Percentiles rank a stretch among this genome's conserved stretches.
phyloP scores from a whole-genome alignment of 2,888 invertebrate genomes.

The Cataglyphis livida region DNA sequence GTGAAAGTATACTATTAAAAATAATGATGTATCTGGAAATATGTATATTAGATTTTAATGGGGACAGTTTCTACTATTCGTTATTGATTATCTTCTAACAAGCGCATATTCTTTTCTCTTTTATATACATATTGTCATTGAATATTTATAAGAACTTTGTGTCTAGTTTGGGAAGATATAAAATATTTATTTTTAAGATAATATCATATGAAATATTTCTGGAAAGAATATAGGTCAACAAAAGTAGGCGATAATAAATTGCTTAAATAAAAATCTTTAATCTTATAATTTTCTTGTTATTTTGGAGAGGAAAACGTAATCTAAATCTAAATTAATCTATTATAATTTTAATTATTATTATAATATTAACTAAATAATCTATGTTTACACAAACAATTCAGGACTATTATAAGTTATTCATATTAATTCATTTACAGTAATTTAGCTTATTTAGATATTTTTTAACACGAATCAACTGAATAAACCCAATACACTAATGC shows the following conservation, averaged over 20 bases:
- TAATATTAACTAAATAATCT: background rate
- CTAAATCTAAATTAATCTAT: background rate
- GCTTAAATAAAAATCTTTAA: slow-evolving; percentile 5
- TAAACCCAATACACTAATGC: background rate
- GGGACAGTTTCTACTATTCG: background rate
- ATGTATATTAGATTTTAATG: background rate
- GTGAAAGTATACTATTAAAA: background rate
- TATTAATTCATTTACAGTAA: too few species aligned
- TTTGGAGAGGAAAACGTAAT: background rate
- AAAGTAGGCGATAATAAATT: background rate
- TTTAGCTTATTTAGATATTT: background rate
- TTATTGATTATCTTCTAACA: background rate
- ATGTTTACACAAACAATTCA: background rate
- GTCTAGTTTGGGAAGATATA: background rate
- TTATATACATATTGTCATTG: background rate
- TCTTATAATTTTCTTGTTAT: background rate
- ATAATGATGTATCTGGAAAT: background rate
- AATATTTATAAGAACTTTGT: slow-evolving; percentile 5
- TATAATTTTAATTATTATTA: slow-evolving; percentile 8
- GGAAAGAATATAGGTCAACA: background rate
- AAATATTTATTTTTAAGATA: background rate
- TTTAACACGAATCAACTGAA: background rate
- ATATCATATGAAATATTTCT: background rate
- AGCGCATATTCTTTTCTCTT: too few species aligned
- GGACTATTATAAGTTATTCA: background rate